Conservation (phyloP, 2,113 vertebrate genomes). For the Rostratula benghalensis region DNA sequence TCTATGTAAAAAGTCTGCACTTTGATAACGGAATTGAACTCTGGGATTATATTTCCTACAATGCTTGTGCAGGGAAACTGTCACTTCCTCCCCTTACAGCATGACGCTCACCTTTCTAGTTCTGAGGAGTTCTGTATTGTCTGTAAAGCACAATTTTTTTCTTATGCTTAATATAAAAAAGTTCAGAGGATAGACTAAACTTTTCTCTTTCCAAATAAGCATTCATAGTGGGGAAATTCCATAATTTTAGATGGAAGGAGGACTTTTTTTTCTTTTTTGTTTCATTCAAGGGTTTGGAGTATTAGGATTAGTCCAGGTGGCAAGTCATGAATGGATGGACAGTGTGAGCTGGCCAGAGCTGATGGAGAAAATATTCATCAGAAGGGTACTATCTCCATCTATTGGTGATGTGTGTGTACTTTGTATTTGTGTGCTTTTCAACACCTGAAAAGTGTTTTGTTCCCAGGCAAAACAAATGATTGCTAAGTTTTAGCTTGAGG, state of each 20-base stretch:
- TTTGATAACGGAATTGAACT: neutral
- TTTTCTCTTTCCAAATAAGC: neutral
- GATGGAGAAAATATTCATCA: conserved; percentile 49
- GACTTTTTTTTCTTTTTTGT: neutral
- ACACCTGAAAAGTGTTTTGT: neutral
- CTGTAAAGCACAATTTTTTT: neutral
- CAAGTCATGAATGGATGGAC: conserved; percentile 25
- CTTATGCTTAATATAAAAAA: neutral
- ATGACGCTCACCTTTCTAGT: neutral
- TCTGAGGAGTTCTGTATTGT: neutral
- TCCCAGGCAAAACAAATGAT: neutral
- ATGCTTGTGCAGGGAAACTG: neutral
- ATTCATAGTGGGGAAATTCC: neutral
- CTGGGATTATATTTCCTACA: neutral
- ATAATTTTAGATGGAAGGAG: neutral
- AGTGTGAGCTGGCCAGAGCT: conserved; percentile 35
- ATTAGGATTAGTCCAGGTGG: conserved; percentile 47
- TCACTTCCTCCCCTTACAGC: neutral
- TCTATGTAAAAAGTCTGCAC: neutral
- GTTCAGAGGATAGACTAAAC: neutral
- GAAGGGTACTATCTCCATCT: conserved; percentile 59
- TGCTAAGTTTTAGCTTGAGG: neutral
- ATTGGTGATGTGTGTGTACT: neutral
- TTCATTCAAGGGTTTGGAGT: conserved; percentile 37
- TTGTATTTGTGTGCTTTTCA: conserved; percentile 8